These are phyloP conservation scores for Pycnonotus jocosus DNA, from an alignment of 2,113 vertebrate genomes.

Conservation along the genomic window DNA sequence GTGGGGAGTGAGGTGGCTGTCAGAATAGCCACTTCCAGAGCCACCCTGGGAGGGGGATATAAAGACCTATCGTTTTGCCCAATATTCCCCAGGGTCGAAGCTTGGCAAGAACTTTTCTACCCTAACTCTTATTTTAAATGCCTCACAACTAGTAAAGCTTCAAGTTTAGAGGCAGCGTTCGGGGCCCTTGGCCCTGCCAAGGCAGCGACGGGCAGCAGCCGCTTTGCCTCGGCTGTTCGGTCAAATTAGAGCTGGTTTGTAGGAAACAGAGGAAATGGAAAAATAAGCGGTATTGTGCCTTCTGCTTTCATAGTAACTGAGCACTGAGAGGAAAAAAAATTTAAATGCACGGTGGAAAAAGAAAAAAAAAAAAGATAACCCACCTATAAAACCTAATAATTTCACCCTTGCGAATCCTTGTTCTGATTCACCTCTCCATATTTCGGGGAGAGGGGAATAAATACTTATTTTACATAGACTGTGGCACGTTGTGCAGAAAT, in stretches of 20 bases:
- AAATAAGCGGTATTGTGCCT: background rate
- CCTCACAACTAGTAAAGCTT: background rate
- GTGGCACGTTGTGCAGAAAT: background rate
- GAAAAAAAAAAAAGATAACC: background rate
- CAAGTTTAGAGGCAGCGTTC: background rate
- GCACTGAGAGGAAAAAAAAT: fast-evolving
- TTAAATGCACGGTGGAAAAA: background rate
- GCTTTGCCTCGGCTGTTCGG: background rate
- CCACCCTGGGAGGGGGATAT: background rate
- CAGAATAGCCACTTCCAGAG: background rate
- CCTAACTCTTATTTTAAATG: background rate
- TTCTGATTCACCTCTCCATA: background rate
- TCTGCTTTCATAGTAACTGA: background rate
- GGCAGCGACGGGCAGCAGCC: background rate
- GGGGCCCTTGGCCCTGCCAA: background rate
- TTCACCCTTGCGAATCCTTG: background rate
- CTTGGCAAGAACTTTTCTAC: background rate
- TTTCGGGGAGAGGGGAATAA: background rate
- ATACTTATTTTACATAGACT: background rate
- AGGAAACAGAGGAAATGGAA: conserved; percentile 3
- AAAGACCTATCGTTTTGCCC: background rate
- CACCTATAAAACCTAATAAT: background rate
- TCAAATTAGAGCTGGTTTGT: background rate
- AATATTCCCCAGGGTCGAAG: background rate
- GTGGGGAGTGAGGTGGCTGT: background rate